A percentile compares a stretch with the other conserved stretches of the same genome.
Evolutionary conservation across 2,888 invertebrate genomes (phyloP).

Genomic region (Drosophila kambysellisi): DNA sequence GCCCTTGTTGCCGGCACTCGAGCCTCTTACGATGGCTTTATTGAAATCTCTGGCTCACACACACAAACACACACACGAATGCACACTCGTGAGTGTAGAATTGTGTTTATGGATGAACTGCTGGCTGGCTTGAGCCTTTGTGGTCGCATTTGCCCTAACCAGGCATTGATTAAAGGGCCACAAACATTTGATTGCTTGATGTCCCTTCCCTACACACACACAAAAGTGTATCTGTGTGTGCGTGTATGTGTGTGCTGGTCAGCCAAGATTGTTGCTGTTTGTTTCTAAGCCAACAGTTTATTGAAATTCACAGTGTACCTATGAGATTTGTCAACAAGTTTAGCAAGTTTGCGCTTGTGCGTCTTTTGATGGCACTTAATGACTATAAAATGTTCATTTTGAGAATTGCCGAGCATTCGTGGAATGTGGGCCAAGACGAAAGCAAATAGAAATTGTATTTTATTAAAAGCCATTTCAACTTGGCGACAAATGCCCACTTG

Average conservation of each 20-base stretch:
- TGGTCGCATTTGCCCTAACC: constrained; percentile 55
- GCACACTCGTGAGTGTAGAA: not conserved
- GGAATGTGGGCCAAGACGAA: constrained; percentile 58
- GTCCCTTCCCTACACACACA: not conserved
- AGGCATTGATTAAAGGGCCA: constrained; percentile 69
- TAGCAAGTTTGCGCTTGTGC: not conserved
- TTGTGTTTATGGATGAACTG: constrained; percentile 40
- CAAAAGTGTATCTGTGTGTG: not conserved
- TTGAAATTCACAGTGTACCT: constrained; percentile 64
- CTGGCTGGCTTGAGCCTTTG: constrained; percentile 44
- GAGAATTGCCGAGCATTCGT: constrained; percentile 37
- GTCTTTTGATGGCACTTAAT: constrained; percentile 62
- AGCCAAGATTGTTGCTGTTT: constrained; percentile 49
- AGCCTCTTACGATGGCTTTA: constrained; percentile 47
- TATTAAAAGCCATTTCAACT: constrained; percentile 76
- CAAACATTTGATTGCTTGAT: constrained; percentile 53
- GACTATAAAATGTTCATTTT: constrained; percentile 67
- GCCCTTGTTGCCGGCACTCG: constrained; percentile 53
- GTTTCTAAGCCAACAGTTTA: constrained; percentile 55
- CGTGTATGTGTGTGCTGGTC: constrained; percentile 53
- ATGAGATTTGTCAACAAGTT: constrained; percentile 48
- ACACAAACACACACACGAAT: constrained; percentile 1
- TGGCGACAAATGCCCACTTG: constrained; percentile 67
- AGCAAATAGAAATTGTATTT: constrained; percentile 72
- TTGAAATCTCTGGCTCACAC: constrained; percentile 47